These are phyloP conservation scores for Carcharodon carcharias DNA, from an alignment of 2,797 vertebrate species.

Conservation along the genomic window DNA sequence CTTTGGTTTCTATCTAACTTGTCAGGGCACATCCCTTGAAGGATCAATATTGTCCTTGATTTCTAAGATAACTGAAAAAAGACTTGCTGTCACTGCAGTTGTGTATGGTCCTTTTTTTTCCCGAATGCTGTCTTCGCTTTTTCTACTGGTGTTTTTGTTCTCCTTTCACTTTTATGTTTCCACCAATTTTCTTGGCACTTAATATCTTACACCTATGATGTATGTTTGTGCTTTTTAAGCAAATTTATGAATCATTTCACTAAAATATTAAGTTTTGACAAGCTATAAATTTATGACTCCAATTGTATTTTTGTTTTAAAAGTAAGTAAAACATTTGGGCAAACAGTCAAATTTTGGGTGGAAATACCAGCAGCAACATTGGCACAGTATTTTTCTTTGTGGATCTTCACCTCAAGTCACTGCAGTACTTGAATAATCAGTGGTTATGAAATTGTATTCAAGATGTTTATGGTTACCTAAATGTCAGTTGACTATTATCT, in stretches of 20 bases:
- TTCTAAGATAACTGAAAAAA: not conserved
- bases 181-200: not conserved
- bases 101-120: not conserved
- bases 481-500: not conserved
- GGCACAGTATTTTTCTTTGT: not conserved
- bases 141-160: not conserved
- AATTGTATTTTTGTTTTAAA: not conserved
- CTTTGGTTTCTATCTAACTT: not conserved
- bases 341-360: not conserved
- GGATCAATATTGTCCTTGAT: not conserved
- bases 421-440: not conserved
- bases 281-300: not conserved
- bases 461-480: not conserved
- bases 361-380: not conserved
- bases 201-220: not conserved
- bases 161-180: not conserved
- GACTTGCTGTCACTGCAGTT: not conserved
- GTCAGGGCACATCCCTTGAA: not conserved
- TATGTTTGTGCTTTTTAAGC: not conserved
- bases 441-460: slow-evolving; percentile 9
- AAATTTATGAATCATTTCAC: not conserved
- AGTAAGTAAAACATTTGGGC: not conserved
- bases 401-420: not conserved
- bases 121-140: not conserved
- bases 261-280: not conserved